These are phyloP conservation scores for Drosophila macrospina DNA, from an alignment of 2,888 invertebrate genomes.

Conservation along the genomic window DNA sequence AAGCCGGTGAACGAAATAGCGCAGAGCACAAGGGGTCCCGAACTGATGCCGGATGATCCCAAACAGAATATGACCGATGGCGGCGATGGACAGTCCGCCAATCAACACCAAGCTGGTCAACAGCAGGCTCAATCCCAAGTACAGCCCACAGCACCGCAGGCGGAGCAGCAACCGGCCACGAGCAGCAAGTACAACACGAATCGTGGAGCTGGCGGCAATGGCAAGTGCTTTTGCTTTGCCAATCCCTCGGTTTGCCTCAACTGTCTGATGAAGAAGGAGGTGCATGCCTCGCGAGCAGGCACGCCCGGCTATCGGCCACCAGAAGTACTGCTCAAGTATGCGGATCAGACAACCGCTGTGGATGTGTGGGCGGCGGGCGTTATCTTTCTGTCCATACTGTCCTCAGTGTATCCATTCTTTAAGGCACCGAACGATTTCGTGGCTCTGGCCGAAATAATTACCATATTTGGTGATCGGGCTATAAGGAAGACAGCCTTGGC, in stretches of 20 bases:
- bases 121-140: not conserved
- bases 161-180: conserved; percentile 11
- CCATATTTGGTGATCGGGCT: conserved; percentile 90
- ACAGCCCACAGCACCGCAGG: not conserved
- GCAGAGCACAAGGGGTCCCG: conserved; percentile 42
- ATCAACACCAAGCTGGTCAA: not conserved
- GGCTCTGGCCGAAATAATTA: conserved; percentile 93
- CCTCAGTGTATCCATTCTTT: conserved; percentile 93
- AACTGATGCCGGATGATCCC: conserved; percentile 13
- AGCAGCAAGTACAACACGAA: conserved; percentile 79
- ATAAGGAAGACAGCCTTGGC: conserved; percentile 89
- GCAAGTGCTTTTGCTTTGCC: conserved; percentile 89
- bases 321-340: conserved; percentile 92
- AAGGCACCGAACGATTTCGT: conserved; percentile 92
- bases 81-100: not conserved
- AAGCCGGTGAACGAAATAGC: conserved; percentile 83
- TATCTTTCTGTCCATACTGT: conserved; percentile 91
- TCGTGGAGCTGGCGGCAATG: conserved; percentile 45
- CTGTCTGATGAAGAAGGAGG: conserved; percentile 88
- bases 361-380: conserved; percentile 96
- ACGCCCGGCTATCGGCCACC: conserved; percentile 96
- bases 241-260: conserved; percentile 89
- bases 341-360: conserved; percentile 93
- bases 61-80: conserved; percentile 14
- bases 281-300: conserved; percentile 93